These are phyloP conservation scores for Sebastes minor DNA, from an alignment of 2,797 vertebrate genomes.

Conservation along the genomic window DNA sequence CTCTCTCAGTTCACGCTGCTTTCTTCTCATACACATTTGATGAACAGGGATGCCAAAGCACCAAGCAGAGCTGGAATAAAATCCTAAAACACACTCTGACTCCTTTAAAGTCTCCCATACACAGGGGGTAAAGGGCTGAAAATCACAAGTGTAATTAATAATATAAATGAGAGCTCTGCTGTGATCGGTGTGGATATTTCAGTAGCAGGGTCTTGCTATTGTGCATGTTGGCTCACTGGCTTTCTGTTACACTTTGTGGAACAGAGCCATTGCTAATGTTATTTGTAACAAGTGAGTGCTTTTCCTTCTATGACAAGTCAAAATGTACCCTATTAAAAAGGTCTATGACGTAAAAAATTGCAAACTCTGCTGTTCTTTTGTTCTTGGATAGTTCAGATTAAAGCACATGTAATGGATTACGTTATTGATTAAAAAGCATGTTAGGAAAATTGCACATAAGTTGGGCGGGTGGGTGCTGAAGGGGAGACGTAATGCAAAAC, in stretches of 20 bases:
- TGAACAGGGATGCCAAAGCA: conserved; percentile 7
- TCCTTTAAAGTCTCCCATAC: conserved; percentile 1
- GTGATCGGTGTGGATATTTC: neutral
- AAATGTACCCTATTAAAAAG: neutral
- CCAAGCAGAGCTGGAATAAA: conserved; percentile 6
- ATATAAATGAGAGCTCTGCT: neutral
- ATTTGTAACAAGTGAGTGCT: neutral
- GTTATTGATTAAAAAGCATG: no score
- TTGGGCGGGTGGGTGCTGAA: neutral
- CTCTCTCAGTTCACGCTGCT: conserved; percentile 8
- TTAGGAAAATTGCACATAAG: no score
- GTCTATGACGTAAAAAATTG: accelerated
- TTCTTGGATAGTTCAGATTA: neutral
- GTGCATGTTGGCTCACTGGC: neutral
- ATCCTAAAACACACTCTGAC: conserved; percentile 14
- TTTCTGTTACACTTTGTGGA: neutral
- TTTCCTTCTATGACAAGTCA: neutral
- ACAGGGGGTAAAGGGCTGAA: neutral
- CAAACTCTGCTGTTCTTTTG: neutral
- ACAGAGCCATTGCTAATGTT: neutral
- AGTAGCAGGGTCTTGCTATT: neutral
- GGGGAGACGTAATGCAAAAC: neutral
- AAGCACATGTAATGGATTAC: no score
- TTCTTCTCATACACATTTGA: conserved; percentile 39
- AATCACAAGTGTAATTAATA: neutral